Evolutionary conservation across 1,140 invertebrate species (phyloP), one percentile per base, ranked within the genome.

Genomic region (Lepidurus couesii): DNA sequence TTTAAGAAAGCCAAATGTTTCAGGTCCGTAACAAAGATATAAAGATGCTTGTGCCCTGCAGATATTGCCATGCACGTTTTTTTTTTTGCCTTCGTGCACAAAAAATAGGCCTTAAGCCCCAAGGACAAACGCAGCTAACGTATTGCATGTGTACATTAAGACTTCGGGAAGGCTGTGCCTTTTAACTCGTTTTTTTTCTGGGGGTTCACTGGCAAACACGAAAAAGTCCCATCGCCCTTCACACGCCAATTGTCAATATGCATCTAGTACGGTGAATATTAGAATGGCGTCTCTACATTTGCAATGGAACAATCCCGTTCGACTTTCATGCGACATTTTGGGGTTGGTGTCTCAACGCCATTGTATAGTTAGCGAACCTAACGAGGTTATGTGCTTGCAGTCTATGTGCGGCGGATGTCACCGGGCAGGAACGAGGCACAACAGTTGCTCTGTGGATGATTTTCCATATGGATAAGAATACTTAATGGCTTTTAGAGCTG

Each of bases 381-480:
- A 47, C 16, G 45, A 47, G 10, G 10, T 47, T 11, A 11, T 47
- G 45, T 1, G 45, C 34, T 34, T 34, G 2, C 1, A 47, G 45
- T 16, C 45, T 47, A 1, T 47, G 10, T 16, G 45, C 45, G 1
- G 16, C 45, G 45, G 16, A 47, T 7, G 45, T 65, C 53, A 16
- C 9, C 53, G 16, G 8, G 53, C 13, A 65, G n/a, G 53, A 9
- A 16, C 6, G 9, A 16, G 53, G 9, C 53, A 65, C 16, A 65
- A 47, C 10, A 47, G 45, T 47, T 47, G 45, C 6, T 1, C 10
- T 16, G 45, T 47, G 10, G 45, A 6, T 47, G 45, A 47, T 47
- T 47, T 34, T 47, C 45, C 45, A 47, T 47, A 47, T 47, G 45
- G 45, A 47, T 47, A 47, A 47, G 45, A 47, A 47, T 47, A 47